Evolutionary conservation across 92 coral and sea anemone species (phyloP).

Genomic region (Bergia puertoricense): DNA sequence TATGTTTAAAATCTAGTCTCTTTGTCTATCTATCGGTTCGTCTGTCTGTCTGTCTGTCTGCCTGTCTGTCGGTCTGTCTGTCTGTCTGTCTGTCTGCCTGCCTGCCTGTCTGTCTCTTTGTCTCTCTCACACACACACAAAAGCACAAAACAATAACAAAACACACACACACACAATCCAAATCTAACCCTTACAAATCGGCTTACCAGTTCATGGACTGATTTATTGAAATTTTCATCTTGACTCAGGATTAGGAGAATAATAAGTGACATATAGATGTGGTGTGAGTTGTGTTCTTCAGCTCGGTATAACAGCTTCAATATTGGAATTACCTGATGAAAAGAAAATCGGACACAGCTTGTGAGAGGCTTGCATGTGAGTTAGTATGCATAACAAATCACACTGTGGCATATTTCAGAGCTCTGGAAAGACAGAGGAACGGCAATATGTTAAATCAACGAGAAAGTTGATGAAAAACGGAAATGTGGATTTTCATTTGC

Average conservation of each 20-base stretch:
- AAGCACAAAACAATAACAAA: background rate
- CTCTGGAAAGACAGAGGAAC: background rate
- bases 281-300: conserved; percentile 96
- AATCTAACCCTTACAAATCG: background rate
- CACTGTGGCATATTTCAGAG: background rate
- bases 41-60: background rate
- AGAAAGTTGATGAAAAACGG: background rate
- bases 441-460: background rate
- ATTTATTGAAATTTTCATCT: conserved; percentile 96
- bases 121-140: background rate
- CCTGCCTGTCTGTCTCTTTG: background rate
- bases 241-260: conserved; percentile 93
- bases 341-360: background rate
- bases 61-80: background rate
- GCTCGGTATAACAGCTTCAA: conserved; percentile 86
- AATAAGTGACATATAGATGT: conserved; percentile 96
- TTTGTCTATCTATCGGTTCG: background rate
- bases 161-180: too few species aligned
- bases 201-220: conserved; percentile 97
- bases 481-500: too few species aligned
- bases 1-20: background rate
- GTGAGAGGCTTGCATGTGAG: background rate
- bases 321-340: conserved; percentile 84
- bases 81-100: background rate
- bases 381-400: too few species aligned